Conservation (phyloP, 2,797 vertebrate species). For the Danio kyathit region DNA sequence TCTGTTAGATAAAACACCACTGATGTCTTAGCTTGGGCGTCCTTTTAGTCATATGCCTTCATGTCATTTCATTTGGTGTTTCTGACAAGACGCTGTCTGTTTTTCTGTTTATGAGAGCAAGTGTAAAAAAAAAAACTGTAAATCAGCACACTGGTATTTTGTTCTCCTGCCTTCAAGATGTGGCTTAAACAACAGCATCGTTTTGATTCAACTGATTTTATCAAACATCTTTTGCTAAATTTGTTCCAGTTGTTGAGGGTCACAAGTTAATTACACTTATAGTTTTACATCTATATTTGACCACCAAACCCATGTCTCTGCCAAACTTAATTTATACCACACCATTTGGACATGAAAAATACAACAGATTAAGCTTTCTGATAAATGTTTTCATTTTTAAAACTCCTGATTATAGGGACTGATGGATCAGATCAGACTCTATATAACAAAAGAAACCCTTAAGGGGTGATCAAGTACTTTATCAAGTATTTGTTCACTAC, state of each 20-base stretch:
- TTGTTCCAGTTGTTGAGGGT: neutral
- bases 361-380: neutral
- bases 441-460: too few relatives aligned
- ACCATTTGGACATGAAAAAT: neutral
- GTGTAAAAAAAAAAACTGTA: neutral
- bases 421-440: too few relatives aligned
- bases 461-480: too few relatives aligned
- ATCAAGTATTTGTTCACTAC: too few relatives aligned
- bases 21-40: neutral
- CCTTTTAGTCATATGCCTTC: constrained; percentile 15
- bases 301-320: neutral
- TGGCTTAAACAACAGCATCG: neutral
- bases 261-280: neutral
- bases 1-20: neutral
- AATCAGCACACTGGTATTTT: neutral
- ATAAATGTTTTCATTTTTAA: too few relatives aligned
- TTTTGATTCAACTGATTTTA: neutral
- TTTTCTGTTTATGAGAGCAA: neutral
- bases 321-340: neutral
- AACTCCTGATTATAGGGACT: too few relatives aligned
- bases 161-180: neutral
- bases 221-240: neutral
- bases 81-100: neutral
- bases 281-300: neutral
- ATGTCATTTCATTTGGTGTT: neutral